Conservation (phyloP, 2,113 vertebrate species). For the Siphamia tubifer region DNA sequence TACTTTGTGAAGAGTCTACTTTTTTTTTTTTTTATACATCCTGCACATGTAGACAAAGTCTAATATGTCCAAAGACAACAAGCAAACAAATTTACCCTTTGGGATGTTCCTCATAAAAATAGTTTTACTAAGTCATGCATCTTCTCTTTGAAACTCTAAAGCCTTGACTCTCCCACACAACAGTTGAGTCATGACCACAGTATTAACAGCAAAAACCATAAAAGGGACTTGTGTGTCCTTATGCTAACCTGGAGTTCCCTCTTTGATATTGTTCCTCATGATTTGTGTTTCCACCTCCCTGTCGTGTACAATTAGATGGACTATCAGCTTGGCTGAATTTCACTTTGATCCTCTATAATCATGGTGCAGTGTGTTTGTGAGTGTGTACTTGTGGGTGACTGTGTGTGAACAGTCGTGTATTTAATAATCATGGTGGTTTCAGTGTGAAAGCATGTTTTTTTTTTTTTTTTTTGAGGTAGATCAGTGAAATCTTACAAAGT, state of each 20-base stretch:
- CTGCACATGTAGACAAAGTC: too few species aligned
- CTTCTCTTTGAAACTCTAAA: neutral
- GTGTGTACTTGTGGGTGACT: neutral
- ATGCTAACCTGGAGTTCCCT: neutral
- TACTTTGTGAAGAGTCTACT: too few species aligned
- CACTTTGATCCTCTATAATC: constrained; percentile 45
- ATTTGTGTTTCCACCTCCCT: constrained; percentile 14
- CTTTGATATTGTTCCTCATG: constrained; percentile 36
- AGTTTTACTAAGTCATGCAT: neutral
- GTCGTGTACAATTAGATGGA: constrained; percentile 26
- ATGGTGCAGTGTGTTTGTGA: constrained; percentile 4
- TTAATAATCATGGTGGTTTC: constrained; percentile 1
- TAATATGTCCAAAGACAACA: too few species aligned
- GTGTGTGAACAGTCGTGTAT: constrained; percentile 1
- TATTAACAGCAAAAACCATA: neutral
- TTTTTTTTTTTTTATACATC: too few species aligned
- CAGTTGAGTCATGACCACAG: neutral
- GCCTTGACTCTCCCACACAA: neutral
- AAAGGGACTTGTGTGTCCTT: neutral
- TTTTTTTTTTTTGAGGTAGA: constrained; percentile 23
- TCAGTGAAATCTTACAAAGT: constrained; percentile 30
- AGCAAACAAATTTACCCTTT: too few species aligned
- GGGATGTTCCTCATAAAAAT: neutral
- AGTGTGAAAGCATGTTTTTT: neutral
- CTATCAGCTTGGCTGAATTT: constrained; percentile 2